Conservation (phyloP, 2,888 invertebrate species). For the Spialia ferax region DNA sequence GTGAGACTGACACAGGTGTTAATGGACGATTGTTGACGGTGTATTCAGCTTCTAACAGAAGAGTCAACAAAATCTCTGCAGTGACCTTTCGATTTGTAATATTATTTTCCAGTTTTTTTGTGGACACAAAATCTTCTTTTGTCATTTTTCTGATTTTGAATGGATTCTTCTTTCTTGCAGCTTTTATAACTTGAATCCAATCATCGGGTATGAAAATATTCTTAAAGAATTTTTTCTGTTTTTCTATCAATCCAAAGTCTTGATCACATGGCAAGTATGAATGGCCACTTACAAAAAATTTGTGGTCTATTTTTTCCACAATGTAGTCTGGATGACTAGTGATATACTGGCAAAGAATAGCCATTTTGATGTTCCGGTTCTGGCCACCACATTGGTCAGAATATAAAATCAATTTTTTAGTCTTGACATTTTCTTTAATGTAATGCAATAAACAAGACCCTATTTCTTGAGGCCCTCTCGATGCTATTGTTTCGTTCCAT, state of each 20-base stretch:
- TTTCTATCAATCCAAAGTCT: slow-evolving; percentile 42
- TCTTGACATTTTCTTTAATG: no score
- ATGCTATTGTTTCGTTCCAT: no score
- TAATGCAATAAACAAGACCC: no score
- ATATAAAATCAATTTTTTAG: slow-evolving; percentile 50
- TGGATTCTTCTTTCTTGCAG: background rate
- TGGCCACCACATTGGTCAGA: slow-evolving; percentile 50
- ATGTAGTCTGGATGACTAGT: slow-evolving; percentile 34
- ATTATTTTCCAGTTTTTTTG: no score
- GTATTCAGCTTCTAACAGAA: slow-evolving; percentile 10
- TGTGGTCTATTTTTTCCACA: slow-evolving; percentile 42
- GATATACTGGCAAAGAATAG: slow-evolving; percentile 46
- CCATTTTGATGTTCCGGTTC: slow-evolving; percentile 53
- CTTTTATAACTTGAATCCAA: background rate
- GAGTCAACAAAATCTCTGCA: slow-evolving; percentile 3
- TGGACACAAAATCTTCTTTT: no score
- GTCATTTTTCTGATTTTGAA: background rate
- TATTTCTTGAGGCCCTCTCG: no score
- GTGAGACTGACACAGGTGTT: background rate
- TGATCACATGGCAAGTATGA: slow-evolving; percentile 39
- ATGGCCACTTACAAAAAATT: slow-evolving; percentile 42
- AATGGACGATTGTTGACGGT: slow-evolving; percentile 6
- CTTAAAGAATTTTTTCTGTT: slow-evolving; percentile 24
- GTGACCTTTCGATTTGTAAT: no score
- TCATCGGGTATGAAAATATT: slow-evolving; percentile 14